These are phyloP conservation scores for Tylochromis polylepis DNA, from an alignment of 2,113 vertebrate species.

Conservation along the genomic window DNA sequence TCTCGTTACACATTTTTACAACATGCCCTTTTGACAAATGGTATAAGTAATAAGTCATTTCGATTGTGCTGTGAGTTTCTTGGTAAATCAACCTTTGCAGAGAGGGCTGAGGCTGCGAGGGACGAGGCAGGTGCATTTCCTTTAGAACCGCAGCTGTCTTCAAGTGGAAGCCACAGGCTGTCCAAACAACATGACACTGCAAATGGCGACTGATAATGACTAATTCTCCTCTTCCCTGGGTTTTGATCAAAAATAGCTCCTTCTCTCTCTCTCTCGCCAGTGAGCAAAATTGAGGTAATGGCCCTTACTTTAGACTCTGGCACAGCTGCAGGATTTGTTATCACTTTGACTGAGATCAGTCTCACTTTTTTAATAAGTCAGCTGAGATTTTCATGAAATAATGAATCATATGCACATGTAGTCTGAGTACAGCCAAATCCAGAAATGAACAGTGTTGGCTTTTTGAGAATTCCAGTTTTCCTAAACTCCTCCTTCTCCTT, in stretches of 20 bases:
- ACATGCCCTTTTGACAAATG: not conserved
- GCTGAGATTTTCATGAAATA: not conserved
- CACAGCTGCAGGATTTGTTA: conserved; percentile 6
- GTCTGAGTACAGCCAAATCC: not conserved
- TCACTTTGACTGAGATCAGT: conserved; percentile 17
- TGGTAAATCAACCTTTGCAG: not conserved
- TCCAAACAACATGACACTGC: conserved; percentile 64
- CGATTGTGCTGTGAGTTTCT: not conserved
- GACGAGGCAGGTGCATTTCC: not conserved
- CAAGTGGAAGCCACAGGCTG: conserved; percentile 56
- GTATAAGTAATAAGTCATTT: not conserved
- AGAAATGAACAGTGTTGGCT: not conserved
- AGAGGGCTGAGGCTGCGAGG: not conserved
- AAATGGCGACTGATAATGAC: conserved; percentile 65
- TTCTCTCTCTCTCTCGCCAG: conserved; percentile 35
- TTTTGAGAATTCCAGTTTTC: not conserved
- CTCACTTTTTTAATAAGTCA: not conserved
- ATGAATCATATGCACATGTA: not conserved
- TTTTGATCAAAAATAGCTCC: conserved; percentile 69
- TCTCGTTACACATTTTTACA: not conserved
- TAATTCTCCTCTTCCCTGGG: conserved; percentile 49
- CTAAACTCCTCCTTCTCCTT: not conserved
- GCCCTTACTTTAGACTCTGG: conserved; percentile 15
- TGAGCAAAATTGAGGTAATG: conserved; percentile 56
- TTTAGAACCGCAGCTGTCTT: conserved; percentile 31